Conservation (phyloP, 2,113 vertebrate species). For the Prochilodus magdalenae region DNA sequence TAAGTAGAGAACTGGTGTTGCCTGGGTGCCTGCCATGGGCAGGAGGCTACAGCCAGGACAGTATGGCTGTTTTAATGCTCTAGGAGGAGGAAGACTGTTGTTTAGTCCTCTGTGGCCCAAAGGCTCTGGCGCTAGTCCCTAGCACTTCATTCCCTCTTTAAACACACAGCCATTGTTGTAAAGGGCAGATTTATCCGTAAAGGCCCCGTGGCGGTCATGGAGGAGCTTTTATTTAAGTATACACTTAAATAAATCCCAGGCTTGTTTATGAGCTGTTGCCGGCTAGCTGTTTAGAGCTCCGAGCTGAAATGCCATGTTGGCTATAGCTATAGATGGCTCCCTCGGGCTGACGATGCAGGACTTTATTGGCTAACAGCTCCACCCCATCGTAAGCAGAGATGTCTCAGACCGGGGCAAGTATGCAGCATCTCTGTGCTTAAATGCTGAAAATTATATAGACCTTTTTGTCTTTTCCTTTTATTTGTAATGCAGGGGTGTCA, state of each 20-base stretch:
- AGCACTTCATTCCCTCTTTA: conserved; percentile 19
- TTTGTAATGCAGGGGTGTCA: too few species aligned
- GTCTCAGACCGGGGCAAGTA: background rate
- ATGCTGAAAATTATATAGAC: too few species aligned
- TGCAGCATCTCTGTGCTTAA: background rate
- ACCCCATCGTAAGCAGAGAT: background rate
- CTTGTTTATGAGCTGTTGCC: conserved; percentile 35
- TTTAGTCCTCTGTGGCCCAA: background rate
- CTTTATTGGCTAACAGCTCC: background rate
- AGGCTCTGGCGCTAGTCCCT: background rate
- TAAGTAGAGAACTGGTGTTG: background rate
- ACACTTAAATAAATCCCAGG: conserved; percentile 33
- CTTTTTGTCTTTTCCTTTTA: too few species aligned
- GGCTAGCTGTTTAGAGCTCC: conserved; percentile 15
- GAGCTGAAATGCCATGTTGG: conserved; percentile 29
- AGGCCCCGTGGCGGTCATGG: conserved; percentile 19
- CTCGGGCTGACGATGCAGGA: conserved; percentile 22
- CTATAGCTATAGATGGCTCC: conserved; percentile 38
- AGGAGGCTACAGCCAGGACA: background rate
- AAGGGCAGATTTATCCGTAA: conserved; percentile 36
- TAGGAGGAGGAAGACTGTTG: background rate
- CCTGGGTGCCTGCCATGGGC: conserved; percentile 17
- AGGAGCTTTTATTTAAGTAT: conserved; percentile 47
- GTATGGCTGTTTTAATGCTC: background rate
- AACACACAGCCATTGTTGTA: conserved; percentile 17